Evolutionary conservation across 2,113 vertebrate genomes (phyloP).

Genomic region (Heteronetta atricapilla): DNA sequence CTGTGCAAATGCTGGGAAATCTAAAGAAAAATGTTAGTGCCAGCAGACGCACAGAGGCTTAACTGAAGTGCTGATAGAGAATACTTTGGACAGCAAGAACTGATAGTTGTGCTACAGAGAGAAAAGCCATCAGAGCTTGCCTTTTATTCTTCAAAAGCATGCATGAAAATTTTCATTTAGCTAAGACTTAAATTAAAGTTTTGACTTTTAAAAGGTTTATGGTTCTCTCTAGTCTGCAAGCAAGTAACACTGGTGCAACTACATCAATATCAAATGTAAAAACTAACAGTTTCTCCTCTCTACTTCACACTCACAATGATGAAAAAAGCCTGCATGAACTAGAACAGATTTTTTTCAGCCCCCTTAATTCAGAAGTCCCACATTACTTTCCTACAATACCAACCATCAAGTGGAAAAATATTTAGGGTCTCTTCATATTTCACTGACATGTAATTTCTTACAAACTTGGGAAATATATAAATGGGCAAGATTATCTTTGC

Average conservation of each 20-base stretch:
- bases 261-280: slow-evolving; percentile 36
- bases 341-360: not conserved
- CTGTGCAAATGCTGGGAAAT: slow-evolving; percentile 46
- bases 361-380: not conserved
- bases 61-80: slow-evolving; percentile 70
- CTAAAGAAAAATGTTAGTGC: slow-evolving; percentile 58
- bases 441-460: slow-evolving; percentile 11
- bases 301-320: slow-evolving; percentile 29
- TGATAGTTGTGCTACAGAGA: slow-evolving; percentile 45
- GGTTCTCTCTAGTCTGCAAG: slow-evolving; percentile 20
- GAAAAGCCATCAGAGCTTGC: slow-evolving; percentile 42
- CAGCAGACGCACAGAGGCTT: slow-evolving; percentile 59
- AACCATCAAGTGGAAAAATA: not conserved
- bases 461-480: not conserved
- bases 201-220: slow-evolving; percentile 59
- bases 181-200: slow-evolving; percentile 52
- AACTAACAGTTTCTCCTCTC: slow-evolving; percentile 13
- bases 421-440: not conserved
- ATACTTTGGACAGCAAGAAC: slow-evolving; percentile 60
- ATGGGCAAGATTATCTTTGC: not conserved
- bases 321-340: not conserved
- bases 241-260: not conserved
- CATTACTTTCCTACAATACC: not conserved
- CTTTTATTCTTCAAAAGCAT: slow-evolving; percentile 61
- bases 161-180: slow-evolving; percentile 55